These are phyloP conservation scores for Ammodytes marinus DNA, from an alignment of 2,113 vertebrate species.

Conservation along the genomic window DNA sequence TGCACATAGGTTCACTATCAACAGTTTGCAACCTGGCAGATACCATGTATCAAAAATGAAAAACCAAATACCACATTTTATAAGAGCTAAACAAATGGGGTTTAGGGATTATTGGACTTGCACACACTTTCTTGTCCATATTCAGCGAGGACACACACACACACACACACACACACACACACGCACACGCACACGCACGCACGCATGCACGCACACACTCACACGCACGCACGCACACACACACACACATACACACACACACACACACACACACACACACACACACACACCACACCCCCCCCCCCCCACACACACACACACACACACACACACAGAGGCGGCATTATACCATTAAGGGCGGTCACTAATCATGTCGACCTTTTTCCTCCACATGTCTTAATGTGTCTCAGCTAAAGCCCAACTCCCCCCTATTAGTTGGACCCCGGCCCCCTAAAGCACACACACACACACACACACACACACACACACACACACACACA, in stretches of 20 bases:
- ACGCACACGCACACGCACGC: background rate
- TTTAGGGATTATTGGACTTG: background rate
- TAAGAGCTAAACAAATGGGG: background rate
- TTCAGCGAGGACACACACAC: background rate
- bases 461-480: slow-evolving; percentile 12
- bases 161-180: slow-evolving; percentile 17
- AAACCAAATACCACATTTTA: background rate
- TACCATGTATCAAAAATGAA: background rate
- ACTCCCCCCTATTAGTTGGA: slow-evolving; percentile 48
- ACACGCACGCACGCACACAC: too few species aligned
- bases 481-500: slow-evolving; percentile 17
- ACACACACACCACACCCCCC: slow-evolving; percentile 19
- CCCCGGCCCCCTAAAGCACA: background rate
- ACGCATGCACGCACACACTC: background rate
- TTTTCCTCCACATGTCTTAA: slow-evolving; percentile 54
- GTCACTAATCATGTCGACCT: slow-evolving; percentile 55
- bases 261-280: slow-evolving; percentile 11
- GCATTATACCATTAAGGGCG: slow-evolving; percentile 52
- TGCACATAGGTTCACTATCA: too few species aligned
- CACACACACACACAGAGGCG: slow-evolving; percentile 26
- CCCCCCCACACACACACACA: too few species aligned
- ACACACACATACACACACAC: too few species aligned
- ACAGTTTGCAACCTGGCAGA: background rate
- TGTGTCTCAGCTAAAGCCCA: slow-evolving; percentile 42
- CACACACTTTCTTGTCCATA: background rate